These are phyloP conservation scores for Athene cunicularia DNA, from an alignment of 2,113 vertebrate species.

Conservation along the genomic window DNA sequence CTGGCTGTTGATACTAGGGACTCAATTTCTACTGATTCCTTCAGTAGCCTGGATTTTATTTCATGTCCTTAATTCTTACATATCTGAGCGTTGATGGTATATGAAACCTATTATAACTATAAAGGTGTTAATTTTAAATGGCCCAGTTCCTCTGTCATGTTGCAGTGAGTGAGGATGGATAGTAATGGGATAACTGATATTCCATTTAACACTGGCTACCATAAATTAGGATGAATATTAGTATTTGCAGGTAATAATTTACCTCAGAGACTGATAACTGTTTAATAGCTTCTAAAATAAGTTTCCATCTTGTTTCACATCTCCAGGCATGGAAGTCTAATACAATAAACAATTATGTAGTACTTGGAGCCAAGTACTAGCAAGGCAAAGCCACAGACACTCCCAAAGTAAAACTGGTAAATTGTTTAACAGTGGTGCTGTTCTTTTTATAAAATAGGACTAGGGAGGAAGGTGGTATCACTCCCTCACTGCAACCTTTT, in stretches of 20 bases:
- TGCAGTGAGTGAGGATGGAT: background rate
- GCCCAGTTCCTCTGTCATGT: background rate
- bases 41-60: background rate
- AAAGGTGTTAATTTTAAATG: background rate
- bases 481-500: background rate
- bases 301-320: background rate
- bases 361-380: background rate
- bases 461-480: background rate
- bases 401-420: background rate
- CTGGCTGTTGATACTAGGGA: background rate
- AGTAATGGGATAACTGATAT: rapidly evolving
- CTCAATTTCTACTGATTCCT: background rate
- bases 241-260: background rate
- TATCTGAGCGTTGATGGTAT: background rate
- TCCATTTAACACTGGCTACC: background rate
- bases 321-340: background rate
- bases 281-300: background rate
- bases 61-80: background rate
- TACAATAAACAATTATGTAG: background rate
- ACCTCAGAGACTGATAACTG: background rate
- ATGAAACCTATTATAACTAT: background rate
- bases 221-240: background rate
- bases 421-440: background rate
- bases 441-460: background rate
- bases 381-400: background rate